A percentile compares a stretch with the other conserved stretches of the same genome.
Evolutionary conservation across 2,113 vertebrate genomes (phyloP).

Genomic region (Odobenus rosmarus): DNA sequence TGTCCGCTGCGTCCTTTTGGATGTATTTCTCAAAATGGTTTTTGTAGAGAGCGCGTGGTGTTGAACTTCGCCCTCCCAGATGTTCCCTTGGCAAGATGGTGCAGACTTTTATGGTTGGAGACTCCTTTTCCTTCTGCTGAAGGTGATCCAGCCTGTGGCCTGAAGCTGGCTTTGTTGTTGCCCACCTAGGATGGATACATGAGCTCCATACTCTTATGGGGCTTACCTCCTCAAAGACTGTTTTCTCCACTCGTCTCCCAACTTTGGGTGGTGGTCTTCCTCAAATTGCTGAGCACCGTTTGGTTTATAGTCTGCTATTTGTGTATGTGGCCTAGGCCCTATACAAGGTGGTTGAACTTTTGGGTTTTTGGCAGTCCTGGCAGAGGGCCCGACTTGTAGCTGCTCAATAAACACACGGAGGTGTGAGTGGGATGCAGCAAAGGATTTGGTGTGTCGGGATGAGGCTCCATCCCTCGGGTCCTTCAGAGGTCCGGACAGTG

Average conservation of each 20-base stretch:
- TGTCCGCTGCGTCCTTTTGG: background rate
- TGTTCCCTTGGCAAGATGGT: background rate
- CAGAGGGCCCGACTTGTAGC: background rate
- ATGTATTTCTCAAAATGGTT: background rate
- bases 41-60: background rate
- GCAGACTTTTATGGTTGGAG: background rate
- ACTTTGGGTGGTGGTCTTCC: background rate
- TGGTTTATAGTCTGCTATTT: background rate
- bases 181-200: too few relatives aligned
- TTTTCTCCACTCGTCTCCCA: background rate
- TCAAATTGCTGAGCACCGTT: background rate
- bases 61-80: background rate
- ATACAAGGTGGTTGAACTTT: background rate
- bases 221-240: background rate
- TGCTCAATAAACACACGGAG: background rate
- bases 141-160: background rate
- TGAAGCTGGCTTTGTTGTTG: background rate
- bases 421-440: background rate
- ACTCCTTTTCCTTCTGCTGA: background rate
- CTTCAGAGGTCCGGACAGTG: background rate
- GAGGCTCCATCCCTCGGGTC: background rate
- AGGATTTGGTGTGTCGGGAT: background rate
- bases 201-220: fast-evolving
- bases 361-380: background rate
- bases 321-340: background rate